phyloP scores from a whole-genome alignment of 2,113 vertebrate genomes.

The Ctenomys sociabilis region DNA sequence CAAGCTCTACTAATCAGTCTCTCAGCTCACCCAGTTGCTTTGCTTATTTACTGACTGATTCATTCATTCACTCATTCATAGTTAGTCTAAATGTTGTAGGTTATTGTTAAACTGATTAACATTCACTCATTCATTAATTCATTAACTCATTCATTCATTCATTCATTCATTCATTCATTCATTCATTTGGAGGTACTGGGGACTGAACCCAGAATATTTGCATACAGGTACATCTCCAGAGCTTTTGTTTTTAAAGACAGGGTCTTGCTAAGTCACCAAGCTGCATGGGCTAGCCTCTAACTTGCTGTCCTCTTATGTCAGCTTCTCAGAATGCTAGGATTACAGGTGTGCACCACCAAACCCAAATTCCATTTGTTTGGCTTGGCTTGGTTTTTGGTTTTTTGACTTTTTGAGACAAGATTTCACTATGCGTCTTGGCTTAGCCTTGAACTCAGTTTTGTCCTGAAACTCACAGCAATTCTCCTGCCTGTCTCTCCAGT shows the following conservation, averaged over 20 bases:
- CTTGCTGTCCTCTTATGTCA: background rate
- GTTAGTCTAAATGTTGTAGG: no score
- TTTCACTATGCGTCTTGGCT: background rate
- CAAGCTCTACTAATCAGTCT: background rate
- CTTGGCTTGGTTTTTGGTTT: background rate
- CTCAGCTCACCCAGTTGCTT: background rate
- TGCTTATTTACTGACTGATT: background rate
- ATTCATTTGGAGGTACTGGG: background rate
- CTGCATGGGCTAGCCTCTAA: background rate
- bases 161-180: background rate
- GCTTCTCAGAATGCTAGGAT: background rate
- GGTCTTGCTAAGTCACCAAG: background rate
- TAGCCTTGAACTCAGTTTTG: background rate
- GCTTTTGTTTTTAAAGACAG: background rate
- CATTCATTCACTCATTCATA: no score
- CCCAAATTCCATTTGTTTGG: background rate
- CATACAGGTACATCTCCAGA: background rate
- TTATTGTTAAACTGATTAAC: no score
- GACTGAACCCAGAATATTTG: background rate
- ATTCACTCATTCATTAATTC: no score
- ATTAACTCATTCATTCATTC: background rate
- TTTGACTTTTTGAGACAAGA: no score
- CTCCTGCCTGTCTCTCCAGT: background rate
- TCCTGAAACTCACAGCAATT: background rate
- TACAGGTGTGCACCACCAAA: background rate